Evolutionary conservation across 2,113 vertebrate species (phyloP).

Genomic region (Mesembrinibis cayennensis): DNA sequence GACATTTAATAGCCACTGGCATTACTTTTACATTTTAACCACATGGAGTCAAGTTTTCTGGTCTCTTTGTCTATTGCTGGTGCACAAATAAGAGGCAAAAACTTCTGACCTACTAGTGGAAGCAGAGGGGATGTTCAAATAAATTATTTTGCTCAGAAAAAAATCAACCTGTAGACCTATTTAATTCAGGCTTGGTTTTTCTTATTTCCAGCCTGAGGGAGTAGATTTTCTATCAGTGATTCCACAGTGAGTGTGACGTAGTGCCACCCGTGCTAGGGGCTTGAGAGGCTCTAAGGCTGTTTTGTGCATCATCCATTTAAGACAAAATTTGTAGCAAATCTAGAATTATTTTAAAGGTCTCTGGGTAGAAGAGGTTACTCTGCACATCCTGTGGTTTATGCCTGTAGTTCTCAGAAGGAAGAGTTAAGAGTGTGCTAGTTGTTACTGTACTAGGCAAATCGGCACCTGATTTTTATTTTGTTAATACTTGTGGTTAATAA

Average conservation of each 20-base stretch:
- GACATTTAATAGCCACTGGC: neutral
- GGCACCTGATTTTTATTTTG: neutral
- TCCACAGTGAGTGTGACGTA: neutral
- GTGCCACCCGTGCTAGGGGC: neutral
- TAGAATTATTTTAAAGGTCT: neutral
- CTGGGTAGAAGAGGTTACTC: neutral
- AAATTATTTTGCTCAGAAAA: neutral
- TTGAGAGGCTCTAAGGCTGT: neutral
- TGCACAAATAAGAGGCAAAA: neutral
- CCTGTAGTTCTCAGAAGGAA: neutral
- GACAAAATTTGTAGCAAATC: neutral
- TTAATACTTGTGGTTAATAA: neutral
- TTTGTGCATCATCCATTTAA: neutral
- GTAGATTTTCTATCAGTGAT: neutral
- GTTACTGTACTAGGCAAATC: neutral
- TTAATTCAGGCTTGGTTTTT: neutral
- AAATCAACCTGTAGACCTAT: neutral
- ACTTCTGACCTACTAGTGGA: neutral
- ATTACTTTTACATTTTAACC: neutral
- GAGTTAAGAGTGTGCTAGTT: neutral
- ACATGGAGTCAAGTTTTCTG: neutral
- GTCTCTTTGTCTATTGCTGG: neutral
- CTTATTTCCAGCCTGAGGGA: neutral
- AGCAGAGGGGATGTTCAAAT: neutral
- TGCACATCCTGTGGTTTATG: neutral